Evolutionary conservation across 2,888 invertebrate genomes (phyloP), one percentile per base, ranked within the genome.

Genomic region (Tipula lateralis): DNA sequence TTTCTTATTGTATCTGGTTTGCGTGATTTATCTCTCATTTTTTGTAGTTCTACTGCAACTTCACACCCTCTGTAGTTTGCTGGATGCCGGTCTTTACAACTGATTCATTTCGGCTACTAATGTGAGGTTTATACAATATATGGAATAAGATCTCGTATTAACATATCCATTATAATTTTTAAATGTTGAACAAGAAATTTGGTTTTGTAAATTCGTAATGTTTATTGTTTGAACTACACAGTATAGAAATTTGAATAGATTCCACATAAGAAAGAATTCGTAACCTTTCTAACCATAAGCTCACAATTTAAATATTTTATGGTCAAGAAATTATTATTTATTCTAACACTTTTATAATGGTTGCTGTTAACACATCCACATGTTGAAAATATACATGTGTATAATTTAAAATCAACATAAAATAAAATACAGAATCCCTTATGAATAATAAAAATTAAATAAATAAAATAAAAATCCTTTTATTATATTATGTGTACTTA

Each of bases 381-480:
- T 24, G 24, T 66, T 16, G 13, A 24, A 1, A 9, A 24, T 9
- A 66, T 24, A 66, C 66, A 66, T 66, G 24, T 66, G 66, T 66
- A n/a, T n/a, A 66, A 66, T 66, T 66, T 66, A 66, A 66, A 66
- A 66, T 66, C 66, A 66, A 66, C 66, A 66, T 66, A 24, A 66
- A 66, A 66, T 66, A 24, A 66, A 66, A 66, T 12, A 66, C 1
- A 66, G 66, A 24, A 66, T 66, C 66, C 66, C 66, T 66, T 24
- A 66, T 66, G 66, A 66, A 66, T 66, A 66, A 66, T 66, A 66
- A 66, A 66, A 66, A 24, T 66, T 24, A 24, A 66, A 66, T 66
- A 66, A 66, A 66, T 66, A 66, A 24, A 24, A 66, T 44, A 44
- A 44, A 44, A 44, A 16, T 50, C 66, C 66, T 66, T 66, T 66